Evolutionary conservation across 2,113 vertebrate species (phyloP).

Genomic region (Maccullochella peelii): DNA sequence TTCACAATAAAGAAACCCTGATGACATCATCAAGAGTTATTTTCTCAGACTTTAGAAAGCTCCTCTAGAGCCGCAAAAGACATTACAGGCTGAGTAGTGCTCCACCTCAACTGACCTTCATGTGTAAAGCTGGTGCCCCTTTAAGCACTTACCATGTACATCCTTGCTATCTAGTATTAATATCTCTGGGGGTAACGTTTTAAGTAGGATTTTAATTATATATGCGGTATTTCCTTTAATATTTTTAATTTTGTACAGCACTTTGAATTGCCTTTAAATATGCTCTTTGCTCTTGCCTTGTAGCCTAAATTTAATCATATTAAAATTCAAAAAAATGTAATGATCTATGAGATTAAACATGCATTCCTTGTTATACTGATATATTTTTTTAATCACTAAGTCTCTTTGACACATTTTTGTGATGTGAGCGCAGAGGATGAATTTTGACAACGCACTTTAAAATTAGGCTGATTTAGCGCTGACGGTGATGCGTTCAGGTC

Average conservation of each 20-base stretch:
- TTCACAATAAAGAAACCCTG: background rate
- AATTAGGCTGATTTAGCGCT: slow-evolving; percentile 21
- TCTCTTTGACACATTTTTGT: background rate
- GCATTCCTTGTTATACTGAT: no score
- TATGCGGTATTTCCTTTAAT: background rate
- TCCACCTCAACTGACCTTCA: background rate
- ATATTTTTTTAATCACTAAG: no score
- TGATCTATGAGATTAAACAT: no score
- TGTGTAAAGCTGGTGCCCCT: background rate
- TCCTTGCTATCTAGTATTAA: background rate
- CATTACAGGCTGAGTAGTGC: background rate
- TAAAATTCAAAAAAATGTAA: no score
- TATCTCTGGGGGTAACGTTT: no score
- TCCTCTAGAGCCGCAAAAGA: background rate
- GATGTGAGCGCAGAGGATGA: slow-evolving; percentile 4
- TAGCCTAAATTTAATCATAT: no score
- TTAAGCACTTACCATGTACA: background rate
- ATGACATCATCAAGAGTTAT: background rate
- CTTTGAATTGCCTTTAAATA: no score
- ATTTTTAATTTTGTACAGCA: background rate
- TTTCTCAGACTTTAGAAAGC: background rate
- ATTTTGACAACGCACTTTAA: background rate
- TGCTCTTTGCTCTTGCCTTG: no score
- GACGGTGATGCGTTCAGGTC: slow-evolving; percentile 40
- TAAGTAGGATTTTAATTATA: no score